phyloP scores from a whole-genome alignment of 2,113 vertebrate species.

The Syrmaticus mikado region DNA sequence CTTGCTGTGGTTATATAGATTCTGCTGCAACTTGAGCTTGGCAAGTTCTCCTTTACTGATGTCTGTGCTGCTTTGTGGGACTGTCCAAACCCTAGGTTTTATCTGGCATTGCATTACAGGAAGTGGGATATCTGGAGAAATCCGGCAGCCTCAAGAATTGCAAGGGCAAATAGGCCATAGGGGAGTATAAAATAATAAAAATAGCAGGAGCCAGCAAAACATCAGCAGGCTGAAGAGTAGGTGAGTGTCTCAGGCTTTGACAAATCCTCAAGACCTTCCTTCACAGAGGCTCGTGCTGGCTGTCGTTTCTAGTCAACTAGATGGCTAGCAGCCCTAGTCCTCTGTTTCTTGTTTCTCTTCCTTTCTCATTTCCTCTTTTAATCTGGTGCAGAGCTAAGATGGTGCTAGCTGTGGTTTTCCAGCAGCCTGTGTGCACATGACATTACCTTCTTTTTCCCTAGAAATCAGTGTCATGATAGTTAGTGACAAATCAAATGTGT shows the following conservation, averaged over 20 bases:
- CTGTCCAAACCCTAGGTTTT: neutral
- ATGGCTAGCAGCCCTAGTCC: neutral
- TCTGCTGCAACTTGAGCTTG: neutral
- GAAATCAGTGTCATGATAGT: neutral
- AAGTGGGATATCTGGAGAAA: neutral
- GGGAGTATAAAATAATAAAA: neutral
- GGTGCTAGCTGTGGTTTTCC: neutral
- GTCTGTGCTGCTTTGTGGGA: neutral
- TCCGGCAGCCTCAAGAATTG: neutral
- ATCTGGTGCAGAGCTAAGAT: neutral
- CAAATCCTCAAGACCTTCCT: neutral
- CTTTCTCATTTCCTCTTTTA: neutral
- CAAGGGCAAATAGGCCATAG: neutral
- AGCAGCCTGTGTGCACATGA: neutral
- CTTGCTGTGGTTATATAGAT: neutral
- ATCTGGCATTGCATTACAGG: neutral
- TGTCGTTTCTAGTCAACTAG: neutral
- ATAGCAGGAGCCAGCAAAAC: neutral
- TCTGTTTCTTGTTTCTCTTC: neutral
- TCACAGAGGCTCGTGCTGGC: neutral
- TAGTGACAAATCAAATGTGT: neutral
- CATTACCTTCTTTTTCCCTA: neutral
- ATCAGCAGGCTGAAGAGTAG: neutral
- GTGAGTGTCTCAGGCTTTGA: neutral
- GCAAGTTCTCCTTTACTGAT: neutral